Percentiles rank a stretch among this genome's conserved stretches.
These are phyloP conservation scores for Loripinus fragilis DNA, from an alignment of 2,888 invertebrate genomes.

Conservation along the genomic window DNA sequence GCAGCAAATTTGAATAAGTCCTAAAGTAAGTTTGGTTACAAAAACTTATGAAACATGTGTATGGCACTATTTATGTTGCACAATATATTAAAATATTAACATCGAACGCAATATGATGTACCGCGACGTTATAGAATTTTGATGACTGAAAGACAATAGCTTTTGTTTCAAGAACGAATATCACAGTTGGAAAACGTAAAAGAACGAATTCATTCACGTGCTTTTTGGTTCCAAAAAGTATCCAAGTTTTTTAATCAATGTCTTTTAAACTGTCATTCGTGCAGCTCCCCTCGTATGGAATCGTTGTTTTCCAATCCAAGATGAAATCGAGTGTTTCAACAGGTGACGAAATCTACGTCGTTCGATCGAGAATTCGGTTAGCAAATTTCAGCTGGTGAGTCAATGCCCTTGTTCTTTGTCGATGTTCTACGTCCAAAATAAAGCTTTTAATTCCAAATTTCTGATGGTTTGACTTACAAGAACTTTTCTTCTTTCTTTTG, in stretches of 20 bases:
- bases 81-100: neutral
- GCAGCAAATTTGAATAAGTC: conserved; percentile 14
- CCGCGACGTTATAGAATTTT: neutral
- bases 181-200: conserved; percentile 9
- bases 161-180: conserved; percentile 19
- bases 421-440: neutral
- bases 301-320: conserved; percentile 57
- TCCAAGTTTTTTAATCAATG: conserved; percentile 44
- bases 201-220: conserved; percentile 33
- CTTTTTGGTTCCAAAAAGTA: conserved; percentile 14
- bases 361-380: conserved; percentile 52
- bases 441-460: neutral
- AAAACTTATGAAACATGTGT: conserved; percentile 26
- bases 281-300: conserved; percentile 37
- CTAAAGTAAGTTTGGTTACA: conserved; percentile 13
- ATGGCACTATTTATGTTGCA: conserved; percentile 12
- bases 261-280: conserved; percentile 48
- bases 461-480: conserved; percentile 14
- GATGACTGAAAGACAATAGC: conserved; percentile 19
- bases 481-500: conserved; percentile 23
- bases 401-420: conserved; percentile 29
- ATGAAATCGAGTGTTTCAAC: conserved; percentile 66
- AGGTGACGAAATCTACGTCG: conserved; percentile 67
- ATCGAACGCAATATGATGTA: neutral
- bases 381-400: conserved; percentile 52